A percentile compares a stretch with the other conserved stretches of the same genome.
Conservation (phyloP, 2,888 invertebrate species). For the Rapana venosa region DNA sequence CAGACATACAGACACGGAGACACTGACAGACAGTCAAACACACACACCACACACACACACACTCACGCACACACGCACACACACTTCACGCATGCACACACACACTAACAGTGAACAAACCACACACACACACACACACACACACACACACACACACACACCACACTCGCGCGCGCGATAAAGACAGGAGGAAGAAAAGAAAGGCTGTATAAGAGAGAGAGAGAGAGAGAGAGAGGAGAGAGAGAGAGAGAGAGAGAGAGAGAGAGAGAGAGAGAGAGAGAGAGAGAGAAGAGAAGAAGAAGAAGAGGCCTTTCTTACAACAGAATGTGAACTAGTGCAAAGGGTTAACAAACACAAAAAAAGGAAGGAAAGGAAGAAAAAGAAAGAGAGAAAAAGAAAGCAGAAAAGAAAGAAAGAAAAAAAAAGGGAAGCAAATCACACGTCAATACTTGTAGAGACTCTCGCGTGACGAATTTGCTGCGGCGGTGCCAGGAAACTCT, state of each 20-base stretch:
- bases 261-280: constrained; percentile 15
- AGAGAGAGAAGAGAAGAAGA: neutral
- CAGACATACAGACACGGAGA: too few relatives aligned
- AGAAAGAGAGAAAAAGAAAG: neutral
- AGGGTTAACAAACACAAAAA: neutral
- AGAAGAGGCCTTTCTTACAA: neutral
- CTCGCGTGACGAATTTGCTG: neutral
- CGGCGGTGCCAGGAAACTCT: neutral
- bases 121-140: too few relatives aligned
- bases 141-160: too few relatives aligned
- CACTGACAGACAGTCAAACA: too few relatives aligned
- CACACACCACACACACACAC: too few relatives aligned
- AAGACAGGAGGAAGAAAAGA: too few relatives aligned
- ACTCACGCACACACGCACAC: too few relatives aligned
- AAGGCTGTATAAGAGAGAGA: neutral
- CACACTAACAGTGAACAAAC: too few relatives aligned
- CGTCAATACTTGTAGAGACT: constrained; percentile 18
- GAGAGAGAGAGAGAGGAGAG: neutral
- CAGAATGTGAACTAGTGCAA: neutral
- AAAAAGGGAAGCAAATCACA: neutral
- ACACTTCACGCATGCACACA: too few relatives aligned
- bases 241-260: neutral
- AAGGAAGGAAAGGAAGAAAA: neutral
- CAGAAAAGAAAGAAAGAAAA: neutral
- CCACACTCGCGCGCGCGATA: too few relatives aligned